Evolutionary conservation across 2,888 invertebrate species (phyloP).

Genomic region (Agrotis segetum): DNA sequence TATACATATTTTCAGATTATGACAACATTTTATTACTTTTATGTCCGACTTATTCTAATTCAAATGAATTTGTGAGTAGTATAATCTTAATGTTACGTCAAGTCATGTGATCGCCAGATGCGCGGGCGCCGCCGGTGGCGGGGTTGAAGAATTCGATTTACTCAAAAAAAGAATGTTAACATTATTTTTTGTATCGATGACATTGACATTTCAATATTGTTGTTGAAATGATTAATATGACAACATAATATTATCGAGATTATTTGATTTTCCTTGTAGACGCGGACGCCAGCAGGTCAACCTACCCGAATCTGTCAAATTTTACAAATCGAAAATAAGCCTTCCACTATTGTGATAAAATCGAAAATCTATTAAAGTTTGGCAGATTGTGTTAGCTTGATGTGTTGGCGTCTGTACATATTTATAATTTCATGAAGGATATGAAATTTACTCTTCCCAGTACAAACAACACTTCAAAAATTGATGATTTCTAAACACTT

Average conservation of each 20-base stretch:
- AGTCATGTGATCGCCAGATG: slow-evolving; percentile 45
- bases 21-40: slow-evolving; percentile 21
- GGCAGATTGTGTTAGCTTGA: too few species aligned
- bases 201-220: background rate
- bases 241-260: too few species aligned
- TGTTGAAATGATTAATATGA: too few species aligned
- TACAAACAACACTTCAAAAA: too few species aligned
- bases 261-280: too few species aligned
- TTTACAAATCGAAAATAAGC: too few species aligned
- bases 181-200: background rate
- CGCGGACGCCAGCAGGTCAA: too few species aligned
- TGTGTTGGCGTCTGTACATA: too few species aligned
- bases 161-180: background rate
- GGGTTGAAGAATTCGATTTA: background rate
- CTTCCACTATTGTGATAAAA: too few species aligned
- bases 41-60: slow-evolving; percentile 29
- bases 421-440: background rate
- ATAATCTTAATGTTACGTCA: slow-evolving; percentile 39
- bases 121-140: background rate
- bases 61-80: slow-evolving; percentile 23
- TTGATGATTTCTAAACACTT: slow-evolving; percentile 20
- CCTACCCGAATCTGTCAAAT: too few species aligned
- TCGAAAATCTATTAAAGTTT: too few species aligned
- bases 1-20: background rate
- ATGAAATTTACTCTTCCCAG: background rate